A percentile compares a stretch with the other conserved stretches of the same genome.
phyloP scores from a whole-genome alignment of 2,113 vertebrate genomes.

The Melanerpes aurifrons region DNA sequence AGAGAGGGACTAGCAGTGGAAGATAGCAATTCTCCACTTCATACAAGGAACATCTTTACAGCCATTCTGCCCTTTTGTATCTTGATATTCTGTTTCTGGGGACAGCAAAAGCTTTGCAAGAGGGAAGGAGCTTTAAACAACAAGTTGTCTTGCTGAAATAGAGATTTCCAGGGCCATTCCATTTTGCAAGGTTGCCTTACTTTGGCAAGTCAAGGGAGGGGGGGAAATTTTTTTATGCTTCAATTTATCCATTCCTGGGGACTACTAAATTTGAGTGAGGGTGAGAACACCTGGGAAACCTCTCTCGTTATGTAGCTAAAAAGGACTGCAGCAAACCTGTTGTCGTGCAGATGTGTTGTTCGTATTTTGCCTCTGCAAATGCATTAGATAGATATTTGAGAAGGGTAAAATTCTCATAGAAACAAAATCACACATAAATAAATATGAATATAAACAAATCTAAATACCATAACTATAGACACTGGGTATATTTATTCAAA shows the following conservation, averaged over 20 bases:
- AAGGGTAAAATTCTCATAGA: neutral
- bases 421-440: neutral
- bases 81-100: neutral
- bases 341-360: neutral
- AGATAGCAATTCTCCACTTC: neutral
- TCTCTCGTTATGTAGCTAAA: neutral
- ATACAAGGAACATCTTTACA: neutral
- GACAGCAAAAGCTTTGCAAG: neutral
- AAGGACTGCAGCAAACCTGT: neutral
- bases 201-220: neutral
- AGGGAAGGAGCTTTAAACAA: neutral
- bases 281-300: neutral
- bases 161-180: neutral
- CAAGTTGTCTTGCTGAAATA: neutral
- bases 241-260: neutral
- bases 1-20: neutral
- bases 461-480: neutral
- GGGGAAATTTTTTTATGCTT: neutral
- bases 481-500: constrained; percentile 4
- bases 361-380: neutral
- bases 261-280: neutral
- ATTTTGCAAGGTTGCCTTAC: neutral
- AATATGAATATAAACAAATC: neutral
- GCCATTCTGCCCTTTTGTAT: neutral
- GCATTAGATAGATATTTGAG: neutral